phyloP scores from a whole-genome alignment of 2,888 invertebrate species.

The Hydriomena furcata region DNA sequence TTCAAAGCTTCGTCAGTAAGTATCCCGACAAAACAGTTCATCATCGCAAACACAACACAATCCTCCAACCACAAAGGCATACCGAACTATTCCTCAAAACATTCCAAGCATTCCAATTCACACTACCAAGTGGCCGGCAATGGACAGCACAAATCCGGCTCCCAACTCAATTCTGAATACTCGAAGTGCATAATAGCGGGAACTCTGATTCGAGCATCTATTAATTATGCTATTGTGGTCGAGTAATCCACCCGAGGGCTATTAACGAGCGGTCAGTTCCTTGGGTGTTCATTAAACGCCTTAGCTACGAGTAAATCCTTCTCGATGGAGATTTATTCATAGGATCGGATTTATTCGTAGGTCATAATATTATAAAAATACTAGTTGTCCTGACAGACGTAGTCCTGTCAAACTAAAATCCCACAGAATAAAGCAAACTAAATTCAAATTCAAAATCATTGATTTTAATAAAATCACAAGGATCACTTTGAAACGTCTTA shows the following conservation, averaged over 20 bases:
- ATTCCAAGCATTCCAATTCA: conserved; percentile 57
- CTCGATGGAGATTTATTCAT: not conserved
- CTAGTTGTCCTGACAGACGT: no score
- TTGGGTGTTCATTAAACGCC: conserved; percentile 77
- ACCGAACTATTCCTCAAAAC: conserved; percentile 40
- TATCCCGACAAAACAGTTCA: conserved; percentile 22
- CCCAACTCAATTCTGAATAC: conserved; percentile 16
- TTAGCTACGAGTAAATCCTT: conserved; percentile 48
- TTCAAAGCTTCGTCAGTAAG: not conserved
- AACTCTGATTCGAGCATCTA: conserved; percentile 75
- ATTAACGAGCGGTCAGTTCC: conserved; percentile 79
- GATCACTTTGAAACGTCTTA: no score
- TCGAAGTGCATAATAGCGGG: conserved; percentile 43
- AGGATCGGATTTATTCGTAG: no score
- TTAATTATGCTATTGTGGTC: conserved; percentile 80
- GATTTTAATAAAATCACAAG: no score
- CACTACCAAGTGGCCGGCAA: conserved; percentile 68
- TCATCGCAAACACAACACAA: conserved; percentile 17
- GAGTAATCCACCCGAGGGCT: conserved; percentile 69
- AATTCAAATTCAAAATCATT: no score
- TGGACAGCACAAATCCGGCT: conserved; percentile 51
- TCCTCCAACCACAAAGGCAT: conserved; percentile 17
- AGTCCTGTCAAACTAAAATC: no score
- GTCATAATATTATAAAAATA: no score
- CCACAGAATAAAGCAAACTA: no score